Evolutionary conservation across 2,888 invertebrate species (phyloP).

Genomic region (Griposia aprilina): DNA sequence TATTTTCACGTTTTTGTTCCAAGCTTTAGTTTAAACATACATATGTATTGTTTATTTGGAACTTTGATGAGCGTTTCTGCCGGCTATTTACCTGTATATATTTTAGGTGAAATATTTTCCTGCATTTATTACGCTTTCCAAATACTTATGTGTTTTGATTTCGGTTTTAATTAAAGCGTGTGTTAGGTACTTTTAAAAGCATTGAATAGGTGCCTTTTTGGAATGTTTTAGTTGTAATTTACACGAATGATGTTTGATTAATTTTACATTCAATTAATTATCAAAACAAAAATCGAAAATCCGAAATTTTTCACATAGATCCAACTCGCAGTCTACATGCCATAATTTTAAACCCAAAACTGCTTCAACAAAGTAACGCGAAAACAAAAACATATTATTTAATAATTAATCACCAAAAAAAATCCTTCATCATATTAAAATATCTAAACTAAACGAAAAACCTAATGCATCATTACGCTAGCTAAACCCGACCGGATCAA

Average conservation of each 20-base stretch:
- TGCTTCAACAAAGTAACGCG: background rate
- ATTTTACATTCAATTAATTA: background rate
- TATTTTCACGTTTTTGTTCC: slow-evolving; percentile 44
- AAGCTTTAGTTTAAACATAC: slow-evolving; percentile 41
- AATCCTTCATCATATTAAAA: background rate
- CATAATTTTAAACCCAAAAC: background rate
- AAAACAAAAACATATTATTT: background rate
- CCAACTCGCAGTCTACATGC: background rate
- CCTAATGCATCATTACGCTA: slow-evolving; percentile 74
- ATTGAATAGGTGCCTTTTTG: background rate
- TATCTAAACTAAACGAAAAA: slow-evolving; percentile 45
- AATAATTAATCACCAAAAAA: background rate
- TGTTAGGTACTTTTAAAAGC: background rate
- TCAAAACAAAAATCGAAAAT: background rate
- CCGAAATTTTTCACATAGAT: background rate
- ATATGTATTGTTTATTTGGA: slow-evolving; percentile 41
- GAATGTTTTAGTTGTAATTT: background rate
- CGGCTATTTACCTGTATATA: slow-evolving; percentile 42
- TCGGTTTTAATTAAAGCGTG: slow-evolving; percentile 19
- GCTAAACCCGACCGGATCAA: slow-evolving; percentile 85
- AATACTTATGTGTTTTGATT: slow-evolving; percentile 25
- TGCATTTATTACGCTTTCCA: slow-evolving; percentile 12
- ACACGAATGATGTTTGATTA: background rate
- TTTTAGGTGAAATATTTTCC: slow-evolving; percentile 32
- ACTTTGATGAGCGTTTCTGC: slow-evolving; percentile 40